A percentile compares a stretch with the other conserved stretches of the same genome.
Conservation (phyloP, 2,888 invertebrate genomes). For the Pimpla rufipes region DNA sequence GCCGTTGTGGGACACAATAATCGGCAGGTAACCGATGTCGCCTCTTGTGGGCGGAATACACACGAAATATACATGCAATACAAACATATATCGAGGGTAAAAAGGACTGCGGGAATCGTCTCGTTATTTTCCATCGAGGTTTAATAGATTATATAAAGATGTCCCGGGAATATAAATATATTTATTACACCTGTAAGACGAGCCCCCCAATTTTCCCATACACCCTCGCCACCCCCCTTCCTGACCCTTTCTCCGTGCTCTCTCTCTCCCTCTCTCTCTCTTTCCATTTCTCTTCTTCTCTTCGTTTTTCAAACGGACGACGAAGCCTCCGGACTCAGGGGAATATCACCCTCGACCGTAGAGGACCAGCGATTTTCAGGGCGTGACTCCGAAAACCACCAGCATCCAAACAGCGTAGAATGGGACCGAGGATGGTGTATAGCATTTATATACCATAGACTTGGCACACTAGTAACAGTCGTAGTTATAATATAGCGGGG, state of each 20-base stretch:
- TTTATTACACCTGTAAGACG: slow-evolving; percentile 83
- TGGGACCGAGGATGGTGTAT: slow-evolving; percentile 59
- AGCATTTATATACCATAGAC: not conserved
- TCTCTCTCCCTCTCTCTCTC: slow-evolving; percentile 24
- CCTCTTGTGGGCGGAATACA: not conserved
- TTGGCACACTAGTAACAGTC: slow-evolving; percentile 19
- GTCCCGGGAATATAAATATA: slow-evolving; percentile 78
- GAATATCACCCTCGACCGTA: slow-evolving; percentile 46
- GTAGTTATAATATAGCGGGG: slow-evolving; percentile 59
- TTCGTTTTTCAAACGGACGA: slow-evolving; percentile 17
- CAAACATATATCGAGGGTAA: not conserved
- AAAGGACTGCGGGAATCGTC: slow-evolving; percentile 56
- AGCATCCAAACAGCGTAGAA: slow-evolving; percentile 80
- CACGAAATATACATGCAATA: not conserved
- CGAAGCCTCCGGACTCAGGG: too few relatives aligned
- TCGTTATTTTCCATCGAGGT: slow-evolving; percentile 77
- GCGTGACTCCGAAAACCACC: slow-evolving; percentile 85
- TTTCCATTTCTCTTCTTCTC: slow-evolving; percentile 4
- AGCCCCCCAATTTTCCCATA: slow-evolving; percentile 79
- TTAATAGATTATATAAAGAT: slow-evolving; percentile 83
- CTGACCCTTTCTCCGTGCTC: not conserved
- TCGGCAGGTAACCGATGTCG: slow-evolving; percentile 10
- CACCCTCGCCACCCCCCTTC: slow-evolving; percentile 68
- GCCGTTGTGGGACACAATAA: slow-evolving; percentile 55
- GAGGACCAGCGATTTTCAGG: slow-evolving; percentile 73